Evolutionary conservation across 2,888 invertebrate genomes (phyloP), one percentile per base, ranked within the genome.

Genomic region (Acronicta leporina): DNA sequence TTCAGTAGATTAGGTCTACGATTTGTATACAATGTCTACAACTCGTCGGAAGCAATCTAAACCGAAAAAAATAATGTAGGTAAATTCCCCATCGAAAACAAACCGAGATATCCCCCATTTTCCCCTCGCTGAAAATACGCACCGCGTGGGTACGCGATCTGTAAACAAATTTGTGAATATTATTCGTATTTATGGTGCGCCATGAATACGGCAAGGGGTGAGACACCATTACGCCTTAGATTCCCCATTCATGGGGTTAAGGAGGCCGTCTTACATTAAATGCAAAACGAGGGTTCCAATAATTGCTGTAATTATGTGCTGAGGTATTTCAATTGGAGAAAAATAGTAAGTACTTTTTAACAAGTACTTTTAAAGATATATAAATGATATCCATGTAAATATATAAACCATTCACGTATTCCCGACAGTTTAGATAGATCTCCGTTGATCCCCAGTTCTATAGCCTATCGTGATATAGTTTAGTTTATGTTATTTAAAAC

Each of bases 121-220:
- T 63, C 75, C 79, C 81, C 78, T 72, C 68, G 79, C 78, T 77
- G 79, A 77, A 83, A 81, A 75, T 69, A 69, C 59, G 60, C 41
- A 68, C 70, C 73, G 55, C 63, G 55, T 61, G 55, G 81, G 79
- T 81, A 79, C 82, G 66, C 86, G 90, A 89, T 91, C 91, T 85
- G 92, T 92, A 92, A 94, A 92, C 92, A 94, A 92, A 94, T 93
- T 94, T 92, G 90, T 85, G 91, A 90, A 90, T 89, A 92, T 92
- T 93, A 92, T 92, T 91, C 87, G 82, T 77, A 84, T 83, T 85
- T 78, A 77, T 77, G 73, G 82, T 82, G 80, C 62, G 79, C 84
- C 85, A 92, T 92, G 91, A 92, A 92, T 93, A 88, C 84, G 72
- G 77, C 82, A 87, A 89, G 85, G 92, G 92, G 89, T 89, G 86